phyloP scores from a whole-genome alignment of 2,888 invertebrate species.

The Itoplectis maculator region DNA sequence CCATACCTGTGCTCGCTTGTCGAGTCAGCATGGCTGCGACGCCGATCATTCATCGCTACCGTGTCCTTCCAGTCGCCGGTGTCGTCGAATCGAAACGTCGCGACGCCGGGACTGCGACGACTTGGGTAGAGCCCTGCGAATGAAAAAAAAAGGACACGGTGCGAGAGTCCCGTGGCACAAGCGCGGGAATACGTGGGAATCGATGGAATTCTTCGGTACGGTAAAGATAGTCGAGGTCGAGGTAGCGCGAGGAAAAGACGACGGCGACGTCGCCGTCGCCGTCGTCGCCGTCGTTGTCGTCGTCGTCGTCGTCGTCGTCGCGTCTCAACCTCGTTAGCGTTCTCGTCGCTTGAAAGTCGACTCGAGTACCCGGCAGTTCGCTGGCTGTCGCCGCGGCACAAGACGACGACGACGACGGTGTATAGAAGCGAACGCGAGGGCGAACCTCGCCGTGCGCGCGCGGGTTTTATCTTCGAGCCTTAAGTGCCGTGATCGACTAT shows the following conservation, averaged over 20 bases:
- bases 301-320: conserved; percentile 50
- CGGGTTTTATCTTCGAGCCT: conserved; percentile 75
- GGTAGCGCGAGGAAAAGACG: conserved; percentile 76
- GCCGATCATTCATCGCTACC: conserved; percentile 28
- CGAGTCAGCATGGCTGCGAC: conserved; percentile 78
- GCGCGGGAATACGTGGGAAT: conserved; percentile 15
- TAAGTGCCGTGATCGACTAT: conserved; percentile 79
- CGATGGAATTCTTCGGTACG: conserved; percentile 50
- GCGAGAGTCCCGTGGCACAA: conserved; percentile 72
- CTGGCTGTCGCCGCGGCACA: background rate
- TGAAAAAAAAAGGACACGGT: conserved; percentile 73
- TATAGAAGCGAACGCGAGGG: conserved; percentile 42
- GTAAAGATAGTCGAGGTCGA: conserved; percentile 77
- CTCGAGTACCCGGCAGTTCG: conserved; percentile 39
- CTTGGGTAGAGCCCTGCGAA: conserved; percentile 63
- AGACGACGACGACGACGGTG: too few species aligned
- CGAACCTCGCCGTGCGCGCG: conserved; percentile 60
- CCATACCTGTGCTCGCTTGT: conserved; percentile 77
- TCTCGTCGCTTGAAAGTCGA: conserved; percentile 68
- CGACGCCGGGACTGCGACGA: conserved; percentile 23
- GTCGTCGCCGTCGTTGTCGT: conserved; percentile 42
- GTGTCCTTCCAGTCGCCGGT: conserved; percentile 25
- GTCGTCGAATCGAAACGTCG: conserved; percentile 57
- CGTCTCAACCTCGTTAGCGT: conserved; percentile 76
- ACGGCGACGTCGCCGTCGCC: conserved; percentile 60